These are phyloP conservation scores for Oceanodroma leucorhoa DNA, from an alignment of 2,797 vertebrate species.

Conservation along the genomic window DNA sequence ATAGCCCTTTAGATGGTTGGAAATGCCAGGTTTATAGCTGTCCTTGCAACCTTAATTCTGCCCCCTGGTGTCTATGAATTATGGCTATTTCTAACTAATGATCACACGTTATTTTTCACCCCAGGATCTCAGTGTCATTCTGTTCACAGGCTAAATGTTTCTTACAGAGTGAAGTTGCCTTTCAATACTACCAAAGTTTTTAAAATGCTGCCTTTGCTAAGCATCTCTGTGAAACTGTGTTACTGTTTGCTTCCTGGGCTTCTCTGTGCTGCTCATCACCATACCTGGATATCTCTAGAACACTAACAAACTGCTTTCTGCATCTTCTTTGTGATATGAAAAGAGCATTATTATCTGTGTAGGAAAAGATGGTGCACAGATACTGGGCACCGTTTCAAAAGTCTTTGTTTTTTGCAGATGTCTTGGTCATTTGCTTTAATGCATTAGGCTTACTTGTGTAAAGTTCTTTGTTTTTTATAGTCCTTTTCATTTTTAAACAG, in stretches of 20 bases:
- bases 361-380: constrained; percentile 22
- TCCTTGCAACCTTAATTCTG: constrained; percentile 30
- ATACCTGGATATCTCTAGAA: background rate
- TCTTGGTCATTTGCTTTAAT: background rate
- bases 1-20: background rate
- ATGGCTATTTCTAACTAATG: constrained; percentile 9
- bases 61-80: constrained; percentile 32
- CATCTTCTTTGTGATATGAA: background rate
- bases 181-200: background rate
- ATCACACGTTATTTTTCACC: background rate
- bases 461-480: background rate
- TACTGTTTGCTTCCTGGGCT: background rate
- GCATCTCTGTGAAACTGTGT: background rate
- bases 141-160: background rate
- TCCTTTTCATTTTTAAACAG: background rate
- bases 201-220: background rate
- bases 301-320: background rate
- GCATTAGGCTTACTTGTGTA: background rate
- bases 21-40: constrained; percentile 8
- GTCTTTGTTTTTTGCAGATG: constrained; percentile 9
- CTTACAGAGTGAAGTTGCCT: background rate
- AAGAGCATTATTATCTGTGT: background rate
- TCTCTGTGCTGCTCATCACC: background rate
- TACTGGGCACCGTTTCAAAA: constrained; percentile 22
- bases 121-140: background rate